Conservation (phyloP, 2,888 invertebrate genomes). For the Cotesia congregata region DNA sequence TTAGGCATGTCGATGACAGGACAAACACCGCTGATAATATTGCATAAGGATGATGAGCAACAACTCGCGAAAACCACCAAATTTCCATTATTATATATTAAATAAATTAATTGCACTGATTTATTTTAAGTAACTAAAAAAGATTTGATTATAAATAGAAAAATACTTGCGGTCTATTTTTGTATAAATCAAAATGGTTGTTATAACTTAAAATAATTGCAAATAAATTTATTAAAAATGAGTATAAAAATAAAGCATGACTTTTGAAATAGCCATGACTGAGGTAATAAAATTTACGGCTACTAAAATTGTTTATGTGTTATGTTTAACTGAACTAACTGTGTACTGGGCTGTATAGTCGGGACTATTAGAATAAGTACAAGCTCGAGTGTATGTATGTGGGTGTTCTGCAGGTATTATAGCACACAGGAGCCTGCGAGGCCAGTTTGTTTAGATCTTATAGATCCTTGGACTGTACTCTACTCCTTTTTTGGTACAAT, state of each 20-base stretch:
- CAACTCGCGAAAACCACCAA: constrained; percentile 76
- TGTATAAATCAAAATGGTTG: too few species aligned
- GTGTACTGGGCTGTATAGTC: not conserved
- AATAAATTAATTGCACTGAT: not conserved
- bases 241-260: not conserved
- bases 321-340: not conserved
- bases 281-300: not conserved
- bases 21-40: constrained; percentile 76
- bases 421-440: not conserved
- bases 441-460: not conserved
- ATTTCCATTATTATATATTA: constrained; percentile 51
- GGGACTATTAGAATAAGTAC: not conserved
- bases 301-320: not conserved
- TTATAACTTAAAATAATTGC: too few species aligned
- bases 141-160: not conserved
- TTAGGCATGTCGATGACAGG: constrained; percentile 77
- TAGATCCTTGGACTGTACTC: not conserved
- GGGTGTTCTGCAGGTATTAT: not conserved
- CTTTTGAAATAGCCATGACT: not conserved
- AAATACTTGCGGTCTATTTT: not conserved
- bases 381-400: not conserved
- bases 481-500: not conserved
- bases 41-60: constrained; percentile 79
- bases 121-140: not conserved
- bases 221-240: not conserved